Percentiles rank a stretch among this genome's conserved stretches.
Evolutionary conservation across 2,888 invertebrate genomes (phyloP).

Genomic region (Neria commutata): DNA sequence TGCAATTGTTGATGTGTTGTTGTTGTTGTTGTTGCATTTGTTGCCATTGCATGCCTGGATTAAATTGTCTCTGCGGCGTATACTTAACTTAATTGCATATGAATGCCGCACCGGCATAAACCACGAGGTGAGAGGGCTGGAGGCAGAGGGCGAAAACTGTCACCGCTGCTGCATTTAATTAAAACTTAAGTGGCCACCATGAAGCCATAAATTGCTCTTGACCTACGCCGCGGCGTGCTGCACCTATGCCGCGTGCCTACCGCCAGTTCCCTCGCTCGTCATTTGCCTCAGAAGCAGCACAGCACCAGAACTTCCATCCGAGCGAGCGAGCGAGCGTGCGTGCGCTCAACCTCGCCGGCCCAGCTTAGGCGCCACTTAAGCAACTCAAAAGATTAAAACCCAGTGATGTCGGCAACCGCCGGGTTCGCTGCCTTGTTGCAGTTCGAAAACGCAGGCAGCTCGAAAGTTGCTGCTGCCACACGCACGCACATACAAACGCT

Average conservation of each 20-base stretch:
- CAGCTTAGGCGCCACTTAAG: constrained; percentile 54
- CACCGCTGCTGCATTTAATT: constrained; percentile 45
- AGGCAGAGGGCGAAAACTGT: constrained; percentile 38
- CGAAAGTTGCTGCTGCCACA: background rate
- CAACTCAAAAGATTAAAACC: constrained; percentile 45
- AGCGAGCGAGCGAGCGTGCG: constrained; percentile 1
- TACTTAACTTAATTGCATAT: constrained; percentile 27
- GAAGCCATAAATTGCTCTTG: constrained; percentile 14
- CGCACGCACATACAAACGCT: background rate
- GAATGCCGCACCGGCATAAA: background rate
- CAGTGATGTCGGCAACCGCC: constrained; percentile 18
- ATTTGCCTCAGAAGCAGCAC: too few species aligned
- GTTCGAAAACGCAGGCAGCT: background rate
- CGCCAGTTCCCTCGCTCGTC: background rate
- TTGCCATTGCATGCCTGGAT: constrained; percentile 6
- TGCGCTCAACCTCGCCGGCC: constrained; percentile 26
- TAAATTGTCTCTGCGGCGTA: constrained; percentile 12
- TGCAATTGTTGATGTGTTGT: too few species aligned
- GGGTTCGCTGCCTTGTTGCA: background rate
- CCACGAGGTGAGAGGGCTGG: background rate
- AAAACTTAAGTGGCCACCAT: constrained; percentile 24
- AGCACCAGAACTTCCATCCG: too few species aligned
- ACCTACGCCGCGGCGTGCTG: background rate
- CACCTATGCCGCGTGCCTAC: background rate
- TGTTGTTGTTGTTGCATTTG: background rate